Percentiles rank a stretch among this genome's conserved stretches.
These are phyloP conservation scores for Antedon mediterranea DNA, from an alignment of 53 echinoderm and acorn worm genomes.

Conservation along the genomic window DNA sequence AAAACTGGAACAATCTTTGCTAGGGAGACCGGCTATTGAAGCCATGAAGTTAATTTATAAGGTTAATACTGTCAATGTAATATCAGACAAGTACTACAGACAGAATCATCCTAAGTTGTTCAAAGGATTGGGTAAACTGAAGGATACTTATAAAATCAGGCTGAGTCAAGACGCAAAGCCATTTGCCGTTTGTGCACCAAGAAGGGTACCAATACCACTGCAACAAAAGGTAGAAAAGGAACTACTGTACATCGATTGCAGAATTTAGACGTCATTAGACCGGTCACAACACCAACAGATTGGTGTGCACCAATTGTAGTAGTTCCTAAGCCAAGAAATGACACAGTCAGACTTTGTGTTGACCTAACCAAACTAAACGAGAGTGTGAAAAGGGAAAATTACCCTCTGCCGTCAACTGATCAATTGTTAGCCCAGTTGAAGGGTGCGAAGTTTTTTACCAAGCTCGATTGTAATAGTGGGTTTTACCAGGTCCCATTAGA, in stretches of 20 bases:
- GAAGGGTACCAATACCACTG: not conserved
- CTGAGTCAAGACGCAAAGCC: not conserved
- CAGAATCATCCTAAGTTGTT: not conserved
- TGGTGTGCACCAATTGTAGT: not conserved
- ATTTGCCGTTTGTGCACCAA: not conserved
- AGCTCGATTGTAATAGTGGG: not conserved
- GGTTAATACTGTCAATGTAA: not conserved
- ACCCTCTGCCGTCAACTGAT: not conserved
- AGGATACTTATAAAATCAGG: not conserved
- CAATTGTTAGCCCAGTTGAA: not conserved
- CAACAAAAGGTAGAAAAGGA: not conserved
- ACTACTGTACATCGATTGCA: not conserved
- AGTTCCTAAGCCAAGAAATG: not conserved
- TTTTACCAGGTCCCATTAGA: not conserved
- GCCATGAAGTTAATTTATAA: not conserved
- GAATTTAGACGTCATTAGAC: not conserved
- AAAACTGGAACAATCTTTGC: constrained; percentile 5
- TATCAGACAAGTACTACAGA: not conserved
- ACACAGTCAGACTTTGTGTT: not conserved
- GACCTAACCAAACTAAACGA: not conserved
- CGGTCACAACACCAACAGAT: not conserved
- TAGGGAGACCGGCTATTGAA: constrained; percentile 1
- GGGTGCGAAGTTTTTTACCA: not conserved
- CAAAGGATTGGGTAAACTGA: not conserved
- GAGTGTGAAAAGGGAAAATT: not conserved